Evolutionary conservation across 2,888 invertebrate genomes (phyloP).

Genomic region (Temnothorax rugatulus): DNA sequence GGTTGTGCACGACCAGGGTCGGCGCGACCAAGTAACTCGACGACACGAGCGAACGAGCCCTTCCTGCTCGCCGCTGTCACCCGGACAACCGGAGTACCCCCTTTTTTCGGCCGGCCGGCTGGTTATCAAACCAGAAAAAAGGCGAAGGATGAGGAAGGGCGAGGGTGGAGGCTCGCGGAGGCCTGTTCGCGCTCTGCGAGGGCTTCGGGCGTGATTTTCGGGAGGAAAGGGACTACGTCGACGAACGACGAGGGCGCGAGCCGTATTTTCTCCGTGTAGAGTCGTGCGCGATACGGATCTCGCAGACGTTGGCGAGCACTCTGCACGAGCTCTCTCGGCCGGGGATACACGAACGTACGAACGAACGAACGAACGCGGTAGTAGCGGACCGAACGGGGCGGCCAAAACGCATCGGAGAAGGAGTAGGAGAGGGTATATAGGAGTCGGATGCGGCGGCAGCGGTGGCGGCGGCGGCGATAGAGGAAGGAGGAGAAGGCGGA

Average conservation of each 20-base stretch:
- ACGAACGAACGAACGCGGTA: conserved; percentile 50
- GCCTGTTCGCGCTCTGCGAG: background rate
- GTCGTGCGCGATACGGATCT: conserved; percentile 51
- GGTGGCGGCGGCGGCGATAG: conserved; percentile 5
- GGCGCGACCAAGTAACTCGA: conserved; percentile 2
- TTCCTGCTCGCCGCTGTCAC: conserved; percentile 32
- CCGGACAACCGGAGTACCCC: conserved; percentile 7
- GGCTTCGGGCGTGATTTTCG: background rate
- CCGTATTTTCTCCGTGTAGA: conserved; percentile 5
- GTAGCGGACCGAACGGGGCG: conserved; percentile 67
- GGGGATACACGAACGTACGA: conserved; percentile 50
- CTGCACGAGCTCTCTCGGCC: conserved; percentile 62
- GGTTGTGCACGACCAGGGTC: background rate
- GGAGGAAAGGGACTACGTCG: background rate
- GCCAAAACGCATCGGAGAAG: conserved; percentile 67
- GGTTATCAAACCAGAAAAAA: conserved; percentile 14
- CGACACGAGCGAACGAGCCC: conserved; percentile 18
- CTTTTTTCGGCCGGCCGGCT: conserved; percentile 24
- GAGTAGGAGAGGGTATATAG: conserved; percentile 61
- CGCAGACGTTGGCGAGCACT: conserved; percentile 61
- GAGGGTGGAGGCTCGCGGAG: conserved; percentile 10
- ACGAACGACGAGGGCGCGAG: conserved; percentile 6
- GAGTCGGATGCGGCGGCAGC: conserved; percentile 39
- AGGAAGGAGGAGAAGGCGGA: conserved; percentile 39
- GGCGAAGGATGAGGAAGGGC: conserved; percentile 28